Conservation (phyloP, 2,797 vertebrate species). For the Delichon dasypus region DNA sequence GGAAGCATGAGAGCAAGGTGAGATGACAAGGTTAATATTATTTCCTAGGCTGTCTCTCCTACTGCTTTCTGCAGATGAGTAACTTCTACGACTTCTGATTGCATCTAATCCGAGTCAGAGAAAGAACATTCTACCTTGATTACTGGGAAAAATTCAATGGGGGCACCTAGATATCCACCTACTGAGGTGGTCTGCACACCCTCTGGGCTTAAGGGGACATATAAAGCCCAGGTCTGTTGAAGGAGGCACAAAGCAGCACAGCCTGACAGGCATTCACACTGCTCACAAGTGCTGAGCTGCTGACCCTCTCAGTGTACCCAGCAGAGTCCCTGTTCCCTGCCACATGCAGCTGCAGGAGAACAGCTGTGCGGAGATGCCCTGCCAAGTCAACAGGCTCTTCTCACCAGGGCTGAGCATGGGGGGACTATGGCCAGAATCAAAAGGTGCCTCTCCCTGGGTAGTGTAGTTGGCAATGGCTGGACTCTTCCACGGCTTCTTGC, state of each 20-base stretch:
- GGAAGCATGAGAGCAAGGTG: background rate
- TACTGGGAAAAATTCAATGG: background rate
- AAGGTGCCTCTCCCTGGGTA: background rate
- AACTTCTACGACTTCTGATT: background rate
- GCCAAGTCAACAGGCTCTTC: background rate
- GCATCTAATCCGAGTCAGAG: background rate
- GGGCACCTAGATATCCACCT: background rate
- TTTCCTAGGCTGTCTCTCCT: background rate
- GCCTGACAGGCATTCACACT: background rate
- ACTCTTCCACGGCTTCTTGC: fast-evolving
- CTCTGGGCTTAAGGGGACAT: background rate
- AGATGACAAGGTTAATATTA: background rate
- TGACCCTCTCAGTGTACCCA: fast-evolving
- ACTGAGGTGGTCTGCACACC: background rate
- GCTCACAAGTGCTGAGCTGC: background rate
- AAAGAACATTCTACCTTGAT: background rate
- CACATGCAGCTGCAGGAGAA: background rate
- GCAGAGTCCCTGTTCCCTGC: background rate
- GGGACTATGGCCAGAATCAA: background rate
- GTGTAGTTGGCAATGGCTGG: background rate
- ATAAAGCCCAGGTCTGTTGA: background rate
- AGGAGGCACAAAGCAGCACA: background rate
- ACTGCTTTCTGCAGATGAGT: background rate
- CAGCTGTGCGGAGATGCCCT: background rate
- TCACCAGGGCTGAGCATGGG: background rate